These are phyloP conservation scores for Barbus barbus DNA, from an alignment of 2,113 vertebrate genomes.

Conservation along the genomic window DNA sequence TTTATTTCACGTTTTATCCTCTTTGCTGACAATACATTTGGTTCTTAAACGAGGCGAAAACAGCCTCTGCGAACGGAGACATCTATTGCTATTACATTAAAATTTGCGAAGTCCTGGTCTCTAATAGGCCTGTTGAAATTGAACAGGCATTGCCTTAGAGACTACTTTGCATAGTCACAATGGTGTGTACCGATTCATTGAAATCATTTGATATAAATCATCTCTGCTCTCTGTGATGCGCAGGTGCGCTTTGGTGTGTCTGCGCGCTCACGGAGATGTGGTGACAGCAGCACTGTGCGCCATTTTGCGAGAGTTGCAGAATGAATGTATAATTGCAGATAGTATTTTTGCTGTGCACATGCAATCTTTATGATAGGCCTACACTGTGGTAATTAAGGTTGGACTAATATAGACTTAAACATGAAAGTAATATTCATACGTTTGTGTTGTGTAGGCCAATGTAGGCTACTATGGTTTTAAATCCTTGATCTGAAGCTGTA, in stretches of 20 bases:
- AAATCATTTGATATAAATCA: background rate
- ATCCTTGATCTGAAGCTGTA: background rate
- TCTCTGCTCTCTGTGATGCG: background rate
- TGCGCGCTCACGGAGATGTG: background rate
- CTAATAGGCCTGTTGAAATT: background rate
- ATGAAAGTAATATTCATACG: background rate
- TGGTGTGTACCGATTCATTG: background rate
- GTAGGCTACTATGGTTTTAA: background rate
- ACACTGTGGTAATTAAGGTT: background rate
- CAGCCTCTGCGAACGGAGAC: no score
- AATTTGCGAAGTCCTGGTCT: no score
- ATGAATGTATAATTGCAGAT: background rate
- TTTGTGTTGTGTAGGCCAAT: background rate
- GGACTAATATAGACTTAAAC: background rate
- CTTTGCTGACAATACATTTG: no score
- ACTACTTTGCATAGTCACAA: background rate
- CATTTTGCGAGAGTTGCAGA: conserved; percentile 39
- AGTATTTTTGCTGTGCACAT: no score
- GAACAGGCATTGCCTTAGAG: background rate
- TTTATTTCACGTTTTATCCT: background rate
- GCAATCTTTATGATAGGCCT: no score
- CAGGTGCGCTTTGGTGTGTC: conserved; percentile 13
- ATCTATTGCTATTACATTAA: no score
- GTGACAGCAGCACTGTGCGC: conserved; percentile 1
- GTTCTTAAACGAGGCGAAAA: no score